phyloP scores from a whole-genome alignment of 2,888 invertebrate genomes.

The Smittia sp. region DNA sequence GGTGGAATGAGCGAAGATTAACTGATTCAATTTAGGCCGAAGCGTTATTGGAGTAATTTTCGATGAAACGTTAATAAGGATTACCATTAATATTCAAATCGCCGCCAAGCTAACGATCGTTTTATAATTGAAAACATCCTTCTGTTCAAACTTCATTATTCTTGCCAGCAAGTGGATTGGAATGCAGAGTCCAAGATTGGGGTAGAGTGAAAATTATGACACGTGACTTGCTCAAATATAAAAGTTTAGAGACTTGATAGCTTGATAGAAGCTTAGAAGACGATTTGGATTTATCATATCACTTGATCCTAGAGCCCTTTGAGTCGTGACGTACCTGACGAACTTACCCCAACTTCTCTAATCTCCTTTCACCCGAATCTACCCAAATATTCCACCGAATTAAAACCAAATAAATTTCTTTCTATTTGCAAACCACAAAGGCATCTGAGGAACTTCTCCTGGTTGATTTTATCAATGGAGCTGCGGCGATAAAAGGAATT shows the following conservation, averaged over 20 bases:
- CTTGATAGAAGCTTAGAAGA: too few relatives aligned
- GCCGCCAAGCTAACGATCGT: background rate
- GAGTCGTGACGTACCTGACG: too few relatives aligned
- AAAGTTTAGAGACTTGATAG: too few relatives aligned
- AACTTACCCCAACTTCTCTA: too few relatives aligned
- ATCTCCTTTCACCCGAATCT: background rate
- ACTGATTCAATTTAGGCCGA: conserved; percentile 3
- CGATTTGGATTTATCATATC: too few relatives aligned
- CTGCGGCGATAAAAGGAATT: background rate
- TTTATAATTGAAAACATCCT: background rate
- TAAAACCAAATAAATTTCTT: background rate
- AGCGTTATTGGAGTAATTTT: background rate
- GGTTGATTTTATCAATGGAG: conserved; percentile 22
- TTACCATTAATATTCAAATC: background rate
- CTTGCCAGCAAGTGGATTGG: too few relatives aligned
- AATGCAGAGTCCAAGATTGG: too few relatives aligned
- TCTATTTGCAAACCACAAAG: conserved; percentile 5
- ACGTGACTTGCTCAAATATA: too few relatives aligned
- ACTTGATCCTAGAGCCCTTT: too few relatives aligned
- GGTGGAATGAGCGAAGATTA: background rate
- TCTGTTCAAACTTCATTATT: background rate
- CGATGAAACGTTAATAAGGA: background rate
- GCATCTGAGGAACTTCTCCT: background rate
- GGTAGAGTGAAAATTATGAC: too few relatives aligned
- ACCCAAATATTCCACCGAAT: background rate